Evolutionary conservation across 2,888 invertebrate species (phyloP), one percentile per base, ranked within the genome.

Genomic region (Eupelmus urozonus): DNA sequence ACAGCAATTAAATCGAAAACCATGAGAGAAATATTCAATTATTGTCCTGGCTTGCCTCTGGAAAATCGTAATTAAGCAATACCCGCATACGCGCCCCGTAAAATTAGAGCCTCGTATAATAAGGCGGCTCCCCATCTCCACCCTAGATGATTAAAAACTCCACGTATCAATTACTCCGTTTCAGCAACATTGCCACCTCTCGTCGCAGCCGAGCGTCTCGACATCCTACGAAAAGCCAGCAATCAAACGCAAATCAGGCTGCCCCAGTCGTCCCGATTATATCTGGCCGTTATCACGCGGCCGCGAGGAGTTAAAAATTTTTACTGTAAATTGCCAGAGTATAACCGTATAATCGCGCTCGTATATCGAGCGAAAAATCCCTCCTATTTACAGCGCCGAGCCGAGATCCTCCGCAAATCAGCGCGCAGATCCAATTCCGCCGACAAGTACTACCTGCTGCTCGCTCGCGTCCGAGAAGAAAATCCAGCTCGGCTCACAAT

Each of bases 271-370:
- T n/a, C n/a, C n/a, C n/a, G n/a, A n/a, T n/a, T n/a, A n/a, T 45
- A 51, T 25, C 23, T 25, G 23, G 18, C 5, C 23, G 11, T n/a
- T 25, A 40, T 23, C 3, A 13, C 7, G 11, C 45, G 16, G 9
- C 34, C 20, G 29, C 49, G 62, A 63, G n/a, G 34, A 57, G 63
- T 76, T 70, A 70, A 76, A 49, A 70, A 60, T 70, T 76, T 76
- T 76, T 70, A 76, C 34, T 70, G 63, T 63, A 76, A 70, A 76
- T 70, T 70, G 55, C 63, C 42, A 60, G 66, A 5, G 34, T n/a
- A n/a, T 34, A 3, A 67, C 45, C 57, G 69, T 67, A n/a, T n/a
- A 67, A 67, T 67, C 67, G 40, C 18, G 27, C 49, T 53, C 20
- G 2, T 53, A 20, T 53, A n/a, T 65, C 23, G 53, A 55, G 55